Conservation (phyloP, 2,113 vertebrate genomes). For the Corythaeola cristata region DNA sequence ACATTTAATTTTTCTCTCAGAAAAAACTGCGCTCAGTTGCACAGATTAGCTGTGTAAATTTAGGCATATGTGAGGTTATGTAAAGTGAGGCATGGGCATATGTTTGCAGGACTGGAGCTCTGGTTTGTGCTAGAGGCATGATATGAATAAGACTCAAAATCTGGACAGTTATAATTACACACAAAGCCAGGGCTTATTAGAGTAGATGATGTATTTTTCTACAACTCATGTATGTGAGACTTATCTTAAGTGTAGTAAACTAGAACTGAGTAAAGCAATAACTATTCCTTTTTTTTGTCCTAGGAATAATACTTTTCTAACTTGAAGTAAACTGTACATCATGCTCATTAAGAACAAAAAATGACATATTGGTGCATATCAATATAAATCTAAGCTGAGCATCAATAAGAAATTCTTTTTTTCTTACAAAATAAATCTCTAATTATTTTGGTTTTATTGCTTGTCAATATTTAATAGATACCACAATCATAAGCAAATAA, state of each 20-base stretch:
- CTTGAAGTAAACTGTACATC: neutral
- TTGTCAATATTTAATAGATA: neutral
- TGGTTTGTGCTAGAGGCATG: constrained; percentile 27
- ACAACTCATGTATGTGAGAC: neutral
- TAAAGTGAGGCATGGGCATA: constrained; percentile 33
- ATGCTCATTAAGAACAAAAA: neutral
- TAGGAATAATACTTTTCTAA: neutral
- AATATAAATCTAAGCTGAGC: neutral
- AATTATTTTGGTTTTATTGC: neutral
- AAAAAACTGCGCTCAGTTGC: neutral
- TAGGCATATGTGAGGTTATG: constrained; percentile 26
- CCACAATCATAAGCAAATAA: neutral
- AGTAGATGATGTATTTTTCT: neutral
- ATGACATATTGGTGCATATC: accelerated
- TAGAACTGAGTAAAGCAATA: neutral
- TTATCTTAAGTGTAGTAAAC: neutral
- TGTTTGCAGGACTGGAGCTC: constrained; percentile 4
- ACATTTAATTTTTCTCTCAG: neutral
- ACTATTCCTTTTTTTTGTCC: neutral
- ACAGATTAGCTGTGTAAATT: neutral
- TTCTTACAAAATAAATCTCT: neutral
- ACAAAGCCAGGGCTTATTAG: neutral
- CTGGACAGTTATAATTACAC: neutral
- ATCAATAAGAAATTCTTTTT: neutral
- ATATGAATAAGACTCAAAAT: constrained; percentile 8